phyloP scores from a whole-genome alignment of 2,113 vertebrate genomes.

The Indicator indicator region DNA sequence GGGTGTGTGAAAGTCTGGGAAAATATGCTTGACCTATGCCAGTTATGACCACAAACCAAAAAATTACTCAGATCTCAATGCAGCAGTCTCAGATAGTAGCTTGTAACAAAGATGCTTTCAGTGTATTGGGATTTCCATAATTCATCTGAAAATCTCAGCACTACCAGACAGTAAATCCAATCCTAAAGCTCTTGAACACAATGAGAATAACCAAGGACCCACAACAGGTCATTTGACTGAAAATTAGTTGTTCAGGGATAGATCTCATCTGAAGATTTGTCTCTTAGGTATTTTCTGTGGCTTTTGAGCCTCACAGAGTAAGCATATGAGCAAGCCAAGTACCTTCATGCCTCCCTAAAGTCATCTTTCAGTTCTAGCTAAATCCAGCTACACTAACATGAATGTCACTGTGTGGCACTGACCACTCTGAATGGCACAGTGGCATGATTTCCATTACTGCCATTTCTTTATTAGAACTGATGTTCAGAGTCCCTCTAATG shows the following conservation, averaged over 20 bases:
- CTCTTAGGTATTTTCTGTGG: not conserved
- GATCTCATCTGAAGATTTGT: not conserved
- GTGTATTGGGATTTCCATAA: not conserved
- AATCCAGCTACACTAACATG: not conserved
- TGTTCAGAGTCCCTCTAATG: not conserved
- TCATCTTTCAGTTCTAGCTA: not conserved
- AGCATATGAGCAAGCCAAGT: not conserved
- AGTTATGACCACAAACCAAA: conserved; percentile 10
- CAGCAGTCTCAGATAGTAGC: not conserved
- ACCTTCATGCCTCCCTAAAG: not conserved
- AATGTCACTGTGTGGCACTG: not conserved
- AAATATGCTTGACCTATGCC: not conserved
- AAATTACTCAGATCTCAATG: not conserved
- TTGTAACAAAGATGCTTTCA: not conserved
- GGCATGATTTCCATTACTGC: not conserved
- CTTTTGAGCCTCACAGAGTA: not conserved
- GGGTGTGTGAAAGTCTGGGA: not conserved
- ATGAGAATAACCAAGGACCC: not conserved
- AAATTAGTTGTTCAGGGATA: not conserved
- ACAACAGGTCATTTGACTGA: not conserved
- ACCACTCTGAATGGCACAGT: not conserved
- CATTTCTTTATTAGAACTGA: not conserved
- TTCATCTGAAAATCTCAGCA: not conserved
- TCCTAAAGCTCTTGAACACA: not conserved
- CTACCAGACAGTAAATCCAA: not conserved